Base-by-base conservation (phyloP, 2,113 vertebrate species). In the Bungarus multicinctus region DNA sequence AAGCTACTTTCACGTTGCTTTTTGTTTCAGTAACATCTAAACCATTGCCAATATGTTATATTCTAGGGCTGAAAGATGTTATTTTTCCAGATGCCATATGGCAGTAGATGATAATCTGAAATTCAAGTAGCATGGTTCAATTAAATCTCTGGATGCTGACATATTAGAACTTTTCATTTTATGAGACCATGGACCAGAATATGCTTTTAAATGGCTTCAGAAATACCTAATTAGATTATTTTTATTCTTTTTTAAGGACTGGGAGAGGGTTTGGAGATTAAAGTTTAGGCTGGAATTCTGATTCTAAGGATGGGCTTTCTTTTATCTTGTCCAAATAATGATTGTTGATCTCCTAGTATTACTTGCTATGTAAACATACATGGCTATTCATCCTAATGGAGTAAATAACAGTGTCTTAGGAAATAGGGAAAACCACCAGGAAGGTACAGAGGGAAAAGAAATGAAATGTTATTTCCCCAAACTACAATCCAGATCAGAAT, bases 111-210 rank as follows among this genome's bases (percentile, higher is more conserved):
- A 91, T 91, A 91, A 87, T 85, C 34, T 85, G 96, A 96, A 97
- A 96, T 43, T n/a, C 90, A 94, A 96, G 95, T 2, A 95, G 88
- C 90, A 25, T 2, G 55, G 89, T 16, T 92, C 3, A 85, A 93
- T 85, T 95, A 94, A 92, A 22, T n/a, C 85, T 89, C 20, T 14
- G 86, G 43, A 92, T 27, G 60, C 7, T 54, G 81, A 90, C 23
- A 60, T 27, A 96, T 96, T 92, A 39, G 39, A 3, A 90, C 14
- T 45, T 94, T 94, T 95, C 95, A 93, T 87, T 93, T 92, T 89
- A 91, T 88, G 88, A 94, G 90, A 97, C 34, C 5, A 53, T 92
- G 87, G 7, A 89, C 90, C 91, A 90, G 86, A 64, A 94, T 93
- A 64, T 45, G 93, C 43, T 92, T 60, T 91, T 91, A 69, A 95